Base-by-base conservation (phyloP, 2,888 invertebrate genomes). In the Epinotia demarniana region DNA sequence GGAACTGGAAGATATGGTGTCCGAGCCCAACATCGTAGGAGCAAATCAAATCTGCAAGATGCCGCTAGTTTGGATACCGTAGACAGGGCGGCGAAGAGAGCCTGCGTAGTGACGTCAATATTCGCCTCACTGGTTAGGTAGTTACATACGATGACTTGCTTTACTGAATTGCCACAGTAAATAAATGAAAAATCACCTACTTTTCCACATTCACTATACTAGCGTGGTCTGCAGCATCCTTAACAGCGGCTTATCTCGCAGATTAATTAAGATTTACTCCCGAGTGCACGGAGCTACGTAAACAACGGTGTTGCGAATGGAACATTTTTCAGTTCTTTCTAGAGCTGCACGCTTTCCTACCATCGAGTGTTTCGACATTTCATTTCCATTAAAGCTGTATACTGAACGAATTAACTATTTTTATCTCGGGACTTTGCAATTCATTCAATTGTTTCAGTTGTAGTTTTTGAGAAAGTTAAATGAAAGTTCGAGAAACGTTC, bases 181-280 rank as follows among this genome's bases (percentile, higher is more conserved):
- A 46, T 13, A 46, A 3, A 46, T 13, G 46, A 13, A 46, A 13
- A 46, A 55, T 60, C 2, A 12, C 16, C 5, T 69, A 69, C 69
- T 69, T 27, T n/a, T 46, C 0, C 46, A 43, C 43, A 23, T 12
- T n/a, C 0, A 68, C 58, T 68, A 27, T 9, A 18, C n/a, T 13
- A 23, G 12, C 58, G 69, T 39, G 69, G 69, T 43, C 27, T 58
- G 69, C 23, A 58, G 68, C 68, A 69, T 69, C 46, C 69, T 69
- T 69, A 69, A 71, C 70, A 62, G 53, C 39, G 70, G 53, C 62
- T 71, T 71, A 71, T 53, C 70, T 71, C 53, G 9, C 70, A 71
- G 70, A 71, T 71, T 71, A 61, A 71, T 71, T 71, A 71, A 71
- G 70, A 71, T 71, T 71, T 71, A 53, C 33, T 33, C 70, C 19